These are phyloP conservation scores for Tenthredo distinguenda DNA, from an alignment of 2,888 invertebrate species.

Conservation along the genomic window DNA sequence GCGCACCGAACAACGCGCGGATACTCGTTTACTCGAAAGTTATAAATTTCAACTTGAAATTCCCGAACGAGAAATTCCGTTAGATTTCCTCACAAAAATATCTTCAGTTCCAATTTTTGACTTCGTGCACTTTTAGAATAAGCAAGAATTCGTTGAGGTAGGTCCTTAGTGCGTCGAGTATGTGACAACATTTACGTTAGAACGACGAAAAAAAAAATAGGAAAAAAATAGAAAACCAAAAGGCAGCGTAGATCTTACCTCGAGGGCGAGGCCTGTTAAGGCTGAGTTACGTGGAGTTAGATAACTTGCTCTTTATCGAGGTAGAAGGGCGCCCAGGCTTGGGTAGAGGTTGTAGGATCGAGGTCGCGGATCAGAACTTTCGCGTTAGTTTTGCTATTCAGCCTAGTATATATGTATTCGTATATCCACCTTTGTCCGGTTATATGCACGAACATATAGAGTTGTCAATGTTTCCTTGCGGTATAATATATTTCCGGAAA, in stretches of 20 bases:
- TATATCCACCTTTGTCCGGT: neutral
- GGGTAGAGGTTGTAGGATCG: conserved; percentile 62
- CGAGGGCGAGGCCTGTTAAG: neutral
- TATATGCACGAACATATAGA: neutral
- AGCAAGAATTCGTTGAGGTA: neutral
- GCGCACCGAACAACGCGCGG: no score
- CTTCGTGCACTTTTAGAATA: neutral
- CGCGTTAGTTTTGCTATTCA: conserved; percentile 64
- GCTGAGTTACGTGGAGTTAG: conserved; percentile 12
- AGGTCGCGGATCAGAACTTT: conserved; percentile 70
- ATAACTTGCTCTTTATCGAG: conserved; percentile 17
- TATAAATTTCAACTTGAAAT: no score
- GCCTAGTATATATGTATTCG: neutral
- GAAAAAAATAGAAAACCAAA: neutral
- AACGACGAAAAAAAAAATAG: neutral
- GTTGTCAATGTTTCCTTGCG: neutral
- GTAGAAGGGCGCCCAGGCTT: conserved; percentile 55
- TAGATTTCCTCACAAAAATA: no score
- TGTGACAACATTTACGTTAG: neutral
- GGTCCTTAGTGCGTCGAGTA: neutral
- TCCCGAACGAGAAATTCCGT: no score
- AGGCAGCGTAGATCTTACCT: neutral
- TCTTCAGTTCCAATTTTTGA: no score
- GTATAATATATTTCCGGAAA: neutral
- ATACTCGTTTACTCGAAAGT: no score